phyloP scores from a whole-genome alignment of 2,113 vertebrate species.

The Cephalopholis sonnerati region DNA sequence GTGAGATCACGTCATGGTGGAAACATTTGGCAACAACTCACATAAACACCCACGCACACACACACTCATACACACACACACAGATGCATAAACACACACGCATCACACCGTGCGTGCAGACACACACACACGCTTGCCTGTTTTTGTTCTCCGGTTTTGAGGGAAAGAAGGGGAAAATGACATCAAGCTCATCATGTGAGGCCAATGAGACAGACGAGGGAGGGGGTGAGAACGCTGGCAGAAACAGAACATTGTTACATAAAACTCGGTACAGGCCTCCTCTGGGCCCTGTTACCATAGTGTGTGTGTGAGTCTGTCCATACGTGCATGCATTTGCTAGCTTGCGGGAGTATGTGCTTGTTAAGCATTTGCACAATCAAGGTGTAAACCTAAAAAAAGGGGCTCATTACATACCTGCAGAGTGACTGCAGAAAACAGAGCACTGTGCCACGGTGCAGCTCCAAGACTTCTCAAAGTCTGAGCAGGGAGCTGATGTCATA shows the following conservation, averaged over 20 bases:
- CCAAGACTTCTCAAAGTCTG: conserved; percentile 36
- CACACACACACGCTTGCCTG: conserved; percentile 61
- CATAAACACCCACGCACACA: conserved; percentile 63
- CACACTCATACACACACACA: conserved; percentile 34
- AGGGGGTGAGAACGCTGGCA: conserved; percentile 66
- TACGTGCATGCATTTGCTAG: conserved; percentile 36
- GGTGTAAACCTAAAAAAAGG: conserved; percentile 29
- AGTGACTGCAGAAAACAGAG: conserved; percentile 45
- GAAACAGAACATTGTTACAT: conserved; percentile 77
- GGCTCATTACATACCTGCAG: conserved; percentile 47
- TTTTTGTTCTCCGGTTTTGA: conserved; percentile 80
- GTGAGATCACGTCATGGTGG: conserved; percentile 89
- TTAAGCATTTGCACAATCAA: conserved; percentile 33
- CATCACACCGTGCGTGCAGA: not conserved
- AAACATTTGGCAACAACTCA: conserved; percentile 87
- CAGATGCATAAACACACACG: conserved; percentile 29
- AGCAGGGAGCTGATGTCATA: conserved; percentile 77
- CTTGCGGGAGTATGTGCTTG: not conserved
- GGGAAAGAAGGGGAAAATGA: conserved; percentile 81
- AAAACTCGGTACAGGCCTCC: conserved; percentile 63
- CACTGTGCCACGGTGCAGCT: conserved; percentile 52
- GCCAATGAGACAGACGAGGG: conserved; percentile 73
- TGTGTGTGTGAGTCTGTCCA: conserved; percentile 15
- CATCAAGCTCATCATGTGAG: conserved; percentile 86
- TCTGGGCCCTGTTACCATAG: conserved; percentile 54